Conservation (phyloP, 2,888 invertebrate species). For the Drosophila mayaguana region DNA sequence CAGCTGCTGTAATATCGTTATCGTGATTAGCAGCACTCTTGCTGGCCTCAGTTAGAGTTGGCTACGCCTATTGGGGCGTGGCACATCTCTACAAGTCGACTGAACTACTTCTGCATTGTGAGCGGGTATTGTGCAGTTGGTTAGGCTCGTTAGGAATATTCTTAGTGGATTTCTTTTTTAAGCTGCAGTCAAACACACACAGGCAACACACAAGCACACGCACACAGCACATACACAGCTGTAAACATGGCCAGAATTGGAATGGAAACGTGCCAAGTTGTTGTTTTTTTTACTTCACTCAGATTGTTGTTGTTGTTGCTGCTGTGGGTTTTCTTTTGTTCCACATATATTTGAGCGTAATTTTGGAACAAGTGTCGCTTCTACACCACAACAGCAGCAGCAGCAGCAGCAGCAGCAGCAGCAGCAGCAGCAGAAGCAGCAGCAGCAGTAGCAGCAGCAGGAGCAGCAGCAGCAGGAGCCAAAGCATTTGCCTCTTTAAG, state of each 20-base stretch:
- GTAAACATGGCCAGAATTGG: constrained; percentile 63
- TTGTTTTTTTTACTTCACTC: constrained; percentile 28
- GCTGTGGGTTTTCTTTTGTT: constrained; percentile 18
- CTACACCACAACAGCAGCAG: constrained; percentile 25
- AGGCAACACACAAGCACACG: constrained; percentile 9
- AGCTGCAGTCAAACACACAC: constrained; percentile 32
- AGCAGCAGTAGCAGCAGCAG: constrained; percentile 12
- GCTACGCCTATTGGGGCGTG: background rate
- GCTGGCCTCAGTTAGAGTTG: background rate
- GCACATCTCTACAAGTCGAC: background rate
- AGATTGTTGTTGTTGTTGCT: background rate
- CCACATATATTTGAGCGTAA: constrained; percentile 56
- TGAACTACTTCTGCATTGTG: background rate
- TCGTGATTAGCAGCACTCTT: background rate
- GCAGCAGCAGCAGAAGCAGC: constrained; percentile 18
- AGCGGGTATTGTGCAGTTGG: background rate
- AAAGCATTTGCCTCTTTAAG: constrained; percentile 30
- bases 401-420: background rate
- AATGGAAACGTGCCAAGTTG: constrained; percentile 79
- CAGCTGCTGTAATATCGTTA: too few relatives aligned
- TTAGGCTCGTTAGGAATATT: background rate
- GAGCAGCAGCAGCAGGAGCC: constrained; percentile 16
- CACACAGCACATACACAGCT: constrained; percentile 26
- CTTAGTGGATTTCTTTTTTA: constrained; percentile 24
- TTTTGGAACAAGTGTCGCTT: constrained; percentile 73